phyloP scores from a whole-genome alignment of 2,797 vertebrate species.

The Bradypus variegatus region DNA sequence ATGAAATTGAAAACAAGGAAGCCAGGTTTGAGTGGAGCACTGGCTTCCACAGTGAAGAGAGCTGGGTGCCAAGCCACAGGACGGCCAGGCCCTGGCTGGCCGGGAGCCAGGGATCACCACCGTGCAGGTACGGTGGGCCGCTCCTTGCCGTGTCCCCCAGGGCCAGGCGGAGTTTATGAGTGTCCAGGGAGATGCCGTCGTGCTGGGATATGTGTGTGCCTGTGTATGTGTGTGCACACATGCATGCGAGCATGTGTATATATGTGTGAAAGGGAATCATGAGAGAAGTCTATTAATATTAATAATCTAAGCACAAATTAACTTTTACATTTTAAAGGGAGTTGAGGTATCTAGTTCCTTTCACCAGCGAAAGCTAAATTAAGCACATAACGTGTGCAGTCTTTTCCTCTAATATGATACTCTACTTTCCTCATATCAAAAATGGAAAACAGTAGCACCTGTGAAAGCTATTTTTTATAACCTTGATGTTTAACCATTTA shows the following conservation, averaged over 20 bases:
- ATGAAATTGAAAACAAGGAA: neutral
- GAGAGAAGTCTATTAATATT: neutral
- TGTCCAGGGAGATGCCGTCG: neutral
- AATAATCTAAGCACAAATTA: neutral
- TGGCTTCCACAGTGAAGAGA: neutral
- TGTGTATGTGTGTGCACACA: neutral
- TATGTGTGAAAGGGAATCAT: neutral
- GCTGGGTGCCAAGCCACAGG: slow-evolving; percentile 78
- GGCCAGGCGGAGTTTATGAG: too few relatives aligned
- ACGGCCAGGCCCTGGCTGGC: slow-evolving; percentile 85
- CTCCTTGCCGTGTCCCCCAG: rapidly evolving
- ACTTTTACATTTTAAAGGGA: neutral
- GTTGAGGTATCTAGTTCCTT: neutral
- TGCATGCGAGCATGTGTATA: too few relatives aligned
- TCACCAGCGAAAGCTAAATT: neutral
- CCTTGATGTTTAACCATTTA: neutral
- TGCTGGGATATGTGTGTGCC: neutral
- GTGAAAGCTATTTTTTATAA: neutral
- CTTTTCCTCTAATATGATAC: neutral
- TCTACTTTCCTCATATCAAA: neutral
- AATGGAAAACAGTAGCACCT: rapidly evolving
- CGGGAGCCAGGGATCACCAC: slow-evolving; percentile 90
- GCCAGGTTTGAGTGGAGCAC: too few relatives aligned
- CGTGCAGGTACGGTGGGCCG: slow-evolving; percentile 79
- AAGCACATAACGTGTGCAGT: rapidly evolving